Evolutionary conservation across 2,113 vertebrate species (phyloP).

Genomic region (Atherinomorus stipes): DNA sequence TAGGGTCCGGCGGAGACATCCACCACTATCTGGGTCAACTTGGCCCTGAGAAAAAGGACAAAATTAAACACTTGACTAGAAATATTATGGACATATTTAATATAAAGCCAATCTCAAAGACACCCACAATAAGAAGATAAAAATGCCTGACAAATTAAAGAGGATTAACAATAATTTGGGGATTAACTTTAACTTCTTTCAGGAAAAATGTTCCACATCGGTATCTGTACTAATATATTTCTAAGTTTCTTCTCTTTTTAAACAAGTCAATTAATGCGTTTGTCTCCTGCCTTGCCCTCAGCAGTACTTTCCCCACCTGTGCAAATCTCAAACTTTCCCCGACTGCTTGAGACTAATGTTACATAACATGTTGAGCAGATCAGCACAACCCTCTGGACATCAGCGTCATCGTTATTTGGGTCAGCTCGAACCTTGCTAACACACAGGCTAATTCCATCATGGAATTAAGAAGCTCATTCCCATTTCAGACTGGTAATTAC

Average conservation of each 20-base stretch:
- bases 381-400: neutral
- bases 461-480: conserved; percentile 35
- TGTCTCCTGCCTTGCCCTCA: neutral
- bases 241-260: neutral
- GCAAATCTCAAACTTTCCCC: neutral
- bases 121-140: neutral
- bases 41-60: conserved; percentile 74
- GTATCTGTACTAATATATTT: neutral
- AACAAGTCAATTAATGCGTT: neutral
- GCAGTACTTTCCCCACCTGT: neutral
- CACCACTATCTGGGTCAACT: conserved; percentile 88
- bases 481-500: conserved; percentile 31
- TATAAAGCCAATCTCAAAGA: neutral
- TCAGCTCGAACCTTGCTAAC: conserved; percentile 15
- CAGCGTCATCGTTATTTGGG: conserved; percentile 34
- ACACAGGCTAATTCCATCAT: conserved; percentile 19
- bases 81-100: neutral
- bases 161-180: neutral
- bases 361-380: conserved; percentile 22
- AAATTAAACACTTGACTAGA: neutral
- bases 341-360: neutral
- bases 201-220: neutral
- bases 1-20: conserved; percentile 85
- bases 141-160: neutral
- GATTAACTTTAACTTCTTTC: neutral